Conservation (phyloP, 2,797 vertebrate species). For the Simalia tracyae region DNA sequence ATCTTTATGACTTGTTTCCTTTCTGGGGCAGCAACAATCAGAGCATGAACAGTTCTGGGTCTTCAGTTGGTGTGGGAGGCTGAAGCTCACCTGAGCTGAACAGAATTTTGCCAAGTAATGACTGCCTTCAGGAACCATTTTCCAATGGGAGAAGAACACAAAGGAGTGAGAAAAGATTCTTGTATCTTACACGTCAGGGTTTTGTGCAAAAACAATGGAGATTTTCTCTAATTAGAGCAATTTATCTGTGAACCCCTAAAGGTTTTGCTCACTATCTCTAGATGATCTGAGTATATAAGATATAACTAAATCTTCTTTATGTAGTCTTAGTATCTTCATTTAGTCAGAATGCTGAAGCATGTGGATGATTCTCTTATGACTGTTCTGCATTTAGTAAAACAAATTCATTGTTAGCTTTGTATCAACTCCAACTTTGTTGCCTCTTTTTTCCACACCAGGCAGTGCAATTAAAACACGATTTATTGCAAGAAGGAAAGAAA, state of each 20-base stretch:
- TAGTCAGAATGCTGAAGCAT: not conserved
- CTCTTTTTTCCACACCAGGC: not conserved
- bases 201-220: conserved; percentile 13
- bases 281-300: not conserved
- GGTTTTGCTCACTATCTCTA: not conserved
- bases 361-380: conserved; percentile 3
- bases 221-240: not conserved
- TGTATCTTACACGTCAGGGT: not conserved
- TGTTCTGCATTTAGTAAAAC: not conserved
- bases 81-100: not conserved
- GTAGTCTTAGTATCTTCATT: not conserved
- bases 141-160: not conserved
- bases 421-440: not conserved
- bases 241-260: not conserved
- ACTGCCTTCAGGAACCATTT: not conserved
- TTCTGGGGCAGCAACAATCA: not conserved
- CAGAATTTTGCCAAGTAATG: not conserved
- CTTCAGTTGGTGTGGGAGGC: not conserved
- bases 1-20: not conserved
- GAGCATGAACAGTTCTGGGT: not conserved
- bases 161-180: not conserved
- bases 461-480: not conserved
- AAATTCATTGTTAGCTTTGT: not conserved
- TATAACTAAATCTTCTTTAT: not conserved
- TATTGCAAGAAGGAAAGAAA: not conserved